Base-by-base conservation (phyloP, 2,888 invertebrate genomes). In the Fabriciana adippe region DNA sequence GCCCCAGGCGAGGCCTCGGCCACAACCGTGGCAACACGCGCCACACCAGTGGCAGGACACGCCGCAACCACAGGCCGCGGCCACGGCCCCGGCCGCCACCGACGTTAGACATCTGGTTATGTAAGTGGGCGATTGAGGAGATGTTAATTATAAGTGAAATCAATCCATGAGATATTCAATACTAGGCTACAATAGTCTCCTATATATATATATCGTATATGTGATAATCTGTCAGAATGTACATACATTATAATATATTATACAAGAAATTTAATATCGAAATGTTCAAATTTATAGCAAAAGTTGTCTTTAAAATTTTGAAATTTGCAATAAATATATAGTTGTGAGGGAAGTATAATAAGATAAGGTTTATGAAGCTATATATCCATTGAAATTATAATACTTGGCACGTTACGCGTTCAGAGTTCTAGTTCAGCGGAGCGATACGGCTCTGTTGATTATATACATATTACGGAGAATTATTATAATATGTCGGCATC, bases 1-100 rank as follows among this genome's bases (percentile, higher is more conserved):
- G 80, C 69, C 73, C 35, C 57, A 31, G 15, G 31, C 26, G n/a
- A 2, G 18, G 14, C 21, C 54, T 18, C 41, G 2, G 45, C 45
- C 26, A 54, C 55, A n/a, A 13, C 51, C 53, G 15, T 53, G 26
- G n/a, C 54, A 62, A 48, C 66, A 26, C 26, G 26, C 26, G 26
- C 26, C 26, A 26, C 5, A 4, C 26, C 26, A 26, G 26, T 26
- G 26, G 26, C 26, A 64, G 35, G 35, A 8, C 35, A 41, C 35
- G 11, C 35, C 16, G 26, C 47, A 14, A 55, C 21, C 55, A 55
- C 35, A 41, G 11, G 41, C 50, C 51, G 18, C 8, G 31, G 45
- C 31, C 56, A 3, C 15, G 53, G 35, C 18, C n/a, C 18, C 41
- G 21, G 26, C 14, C 54, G 31, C 18, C 56, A 2, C 15, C 53